phyloP scores from a whole-genome alignment of 2,797 vertebrate genomes.

The Falco peregrinus region DNA sequence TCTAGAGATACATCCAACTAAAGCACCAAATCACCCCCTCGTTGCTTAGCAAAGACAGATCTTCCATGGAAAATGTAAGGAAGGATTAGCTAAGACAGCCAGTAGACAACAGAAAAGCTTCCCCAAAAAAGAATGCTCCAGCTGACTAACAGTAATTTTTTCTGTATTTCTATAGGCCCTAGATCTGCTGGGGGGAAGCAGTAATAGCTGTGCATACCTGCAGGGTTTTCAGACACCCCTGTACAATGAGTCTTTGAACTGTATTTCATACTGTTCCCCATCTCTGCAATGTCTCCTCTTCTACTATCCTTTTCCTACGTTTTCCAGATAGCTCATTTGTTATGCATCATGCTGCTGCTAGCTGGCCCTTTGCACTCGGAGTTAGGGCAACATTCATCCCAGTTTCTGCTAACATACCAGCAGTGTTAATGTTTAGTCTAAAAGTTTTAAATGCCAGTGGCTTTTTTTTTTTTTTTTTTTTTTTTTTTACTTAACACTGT shows the following conservation, averaged over 20 bases:
- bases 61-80: background rate
- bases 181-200: background rate
- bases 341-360: background rate
- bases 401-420: constrained; percentile 4
- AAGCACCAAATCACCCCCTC: background rate
- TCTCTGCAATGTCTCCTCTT: background rate
- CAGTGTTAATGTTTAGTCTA: constrained; percentile 52
- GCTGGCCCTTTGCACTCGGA: constrained; percentile 8
- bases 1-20: background rate
- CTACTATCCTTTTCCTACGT: constrained; percentile 3
- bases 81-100: background rate
- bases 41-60: background rate
- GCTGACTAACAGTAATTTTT: background rate
- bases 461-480: background rate
- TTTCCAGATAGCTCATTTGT: background rate
- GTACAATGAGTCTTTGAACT: background rate
- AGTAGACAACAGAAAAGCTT: background rate
- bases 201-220: background rate
- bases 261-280: background rate
- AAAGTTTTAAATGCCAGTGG: constrained; percentile 57
- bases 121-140: background rate
- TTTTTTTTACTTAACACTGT: background rate
- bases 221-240: background rate
- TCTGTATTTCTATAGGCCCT: background rate
- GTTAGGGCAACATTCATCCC: constrained; percentile 31